Evolutionary conservation across 1,140 invertebrate species (phyloP).

Genomic region (Samia ricini): DNA sequence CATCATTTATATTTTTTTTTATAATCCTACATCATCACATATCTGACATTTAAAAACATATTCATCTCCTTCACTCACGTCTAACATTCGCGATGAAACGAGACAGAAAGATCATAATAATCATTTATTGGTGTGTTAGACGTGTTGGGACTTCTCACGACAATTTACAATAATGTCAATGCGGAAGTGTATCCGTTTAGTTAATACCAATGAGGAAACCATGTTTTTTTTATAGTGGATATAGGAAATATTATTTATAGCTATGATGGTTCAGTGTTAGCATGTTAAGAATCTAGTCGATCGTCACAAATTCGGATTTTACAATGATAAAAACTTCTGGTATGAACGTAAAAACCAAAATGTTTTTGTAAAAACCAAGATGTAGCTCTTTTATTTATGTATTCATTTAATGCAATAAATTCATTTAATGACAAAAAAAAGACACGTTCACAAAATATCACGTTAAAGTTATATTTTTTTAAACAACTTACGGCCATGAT

Average conservation of each 20-base stretch:
- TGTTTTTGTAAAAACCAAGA: too few relatives aligned
- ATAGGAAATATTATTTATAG: not conserved
- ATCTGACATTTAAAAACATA: slow-evolving; percentile 6
- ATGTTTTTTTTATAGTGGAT: not conserved
- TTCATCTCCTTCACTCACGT: slow-evolving; percentile 23
- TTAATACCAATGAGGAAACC: slow-evolving; percentile 3
- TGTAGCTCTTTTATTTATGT: too few relatives aligned
- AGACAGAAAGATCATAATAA: slow-evolving; percentile 33
- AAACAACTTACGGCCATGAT: too few relatives aligned
- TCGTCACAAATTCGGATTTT: too few relatives aligned
- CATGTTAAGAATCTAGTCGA: too few relatives aligned
- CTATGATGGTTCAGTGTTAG: too few relatives aligned
- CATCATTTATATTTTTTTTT: slow-evolving; percentile 33
- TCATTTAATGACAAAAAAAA: too few relatives aligned
- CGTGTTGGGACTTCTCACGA: slow-evolving; percentile 44
- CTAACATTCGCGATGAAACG: slow-evolving; percentile 19
- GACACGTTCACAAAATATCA: too few relatives aligned
- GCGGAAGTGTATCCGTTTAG: slow-evolving; percentile 48
- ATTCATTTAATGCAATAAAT: too few relatives aligned
- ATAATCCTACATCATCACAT: slow-evolving; percentile 12
- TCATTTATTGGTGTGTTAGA: slow-evolving; percentile 17
- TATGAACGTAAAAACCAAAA: too few relatives aligned
- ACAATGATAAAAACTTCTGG: too few relatives aligned
- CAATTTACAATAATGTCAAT: slow-evolving; percentile 53
- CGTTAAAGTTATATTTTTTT: too few relatives aligned